Evolutionary conservation across 1,140 invertebrate genomes (phyloP).

Genomic region (Macrostomum lignano): DNA sequence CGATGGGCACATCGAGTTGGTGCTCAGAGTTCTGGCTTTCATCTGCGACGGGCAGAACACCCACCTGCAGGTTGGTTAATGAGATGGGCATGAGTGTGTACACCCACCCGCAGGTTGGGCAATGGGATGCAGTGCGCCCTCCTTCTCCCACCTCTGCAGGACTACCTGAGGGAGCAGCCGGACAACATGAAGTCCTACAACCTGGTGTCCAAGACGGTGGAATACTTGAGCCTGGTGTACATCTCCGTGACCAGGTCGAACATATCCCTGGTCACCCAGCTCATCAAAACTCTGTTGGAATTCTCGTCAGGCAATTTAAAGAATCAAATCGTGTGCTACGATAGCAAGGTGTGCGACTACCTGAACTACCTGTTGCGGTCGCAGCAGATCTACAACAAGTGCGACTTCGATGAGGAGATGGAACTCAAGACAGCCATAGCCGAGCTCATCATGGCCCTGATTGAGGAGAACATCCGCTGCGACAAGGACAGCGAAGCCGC

Average conservation of each 20-base stretch:
- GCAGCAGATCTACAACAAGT: conserved; percentile 12
- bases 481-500: too few relatives aligned
- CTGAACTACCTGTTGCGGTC: conserved; percentile 21
- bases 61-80: too few relatives aligned
- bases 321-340: conserved; percentile 20
- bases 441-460: conserved; percentile 15
- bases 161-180: too few relatives aligned
- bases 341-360: conserved; percentile 23
- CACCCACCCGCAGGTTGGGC: too few relatives aligned
- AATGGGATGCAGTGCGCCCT: conserved; percentile 18
- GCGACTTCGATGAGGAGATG: too few relatives aligned
- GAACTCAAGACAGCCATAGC: conserved; percentile 18
- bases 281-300: conserved; percentile 20
- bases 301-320: conserved; percentile 18
- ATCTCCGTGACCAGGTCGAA: too few relatives aligned
- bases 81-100: too few relatives aligned
- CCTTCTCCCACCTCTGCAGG: too few relatives aligned
- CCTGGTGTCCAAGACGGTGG: too few relatives aligned
- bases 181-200: too few relatives aligned
- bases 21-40: conserved; percentile 17
- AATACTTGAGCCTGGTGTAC: too few relatives aligned
- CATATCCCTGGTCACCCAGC: conserved; percentile 12
- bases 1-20: conserved; percentile 19
- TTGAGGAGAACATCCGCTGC: conserved; percentile 19
- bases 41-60: conserved; percentile 27